Evolutionary conservation across 2,888 invertebrate genomes (phyloP).

Genomic region (Deilephila porcellus): DNA sequence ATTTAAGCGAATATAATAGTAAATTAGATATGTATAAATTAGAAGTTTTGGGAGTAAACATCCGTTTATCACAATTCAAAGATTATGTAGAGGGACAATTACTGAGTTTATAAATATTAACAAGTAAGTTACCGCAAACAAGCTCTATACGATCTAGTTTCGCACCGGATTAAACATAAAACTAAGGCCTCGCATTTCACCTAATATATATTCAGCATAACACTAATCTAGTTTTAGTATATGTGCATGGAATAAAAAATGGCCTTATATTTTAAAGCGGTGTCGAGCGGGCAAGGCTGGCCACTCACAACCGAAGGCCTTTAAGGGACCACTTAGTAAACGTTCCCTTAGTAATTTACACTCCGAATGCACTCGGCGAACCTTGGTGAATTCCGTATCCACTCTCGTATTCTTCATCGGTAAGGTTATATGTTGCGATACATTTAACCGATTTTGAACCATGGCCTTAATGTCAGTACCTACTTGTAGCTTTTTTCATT

Average conservation of each 20-base stretch:
- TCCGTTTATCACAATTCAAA: too few relatives aligned
- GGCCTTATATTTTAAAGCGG: background rate
- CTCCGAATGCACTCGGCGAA: background rate
- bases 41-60: too few relatives aligned
- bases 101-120: too few relatives aligned
- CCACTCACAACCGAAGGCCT: slow-evolving; percentile 18
- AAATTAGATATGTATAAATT: too few relatives aligned
- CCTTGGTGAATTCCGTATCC: slow-evolving; percentile 4
- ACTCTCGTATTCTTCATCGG: background rate
- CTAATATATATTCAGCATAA: background rate
- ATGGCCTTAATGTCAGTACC: too few relatives aligned
- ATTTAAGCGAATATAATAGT: too few relatives aligned
- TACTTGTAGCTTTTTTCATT: too few relatives aligned
- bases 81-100: too few relatives aligned
- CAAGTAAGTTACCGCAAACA: too few relatives aligned
- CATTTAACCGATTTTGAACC: background rate
- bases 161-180: background rate
- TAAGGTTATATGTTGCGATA: slow-evolving; percentile 3
- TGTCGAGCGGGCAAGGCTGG: background rate
- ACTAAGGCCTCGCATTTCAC: background rate
- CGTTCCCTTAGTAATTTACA: background rate
- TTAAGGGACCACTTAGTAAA: background rate
- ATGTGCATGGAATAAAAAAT: background rate
- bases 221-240: background rate
- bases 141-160: background rate